Evolutionary conservation across 2,797 vertebrate genomes (phyloP), one percentile per base, ranked within the genome.

Genomic region (Oceanodroma leucorhoa): DNA sequence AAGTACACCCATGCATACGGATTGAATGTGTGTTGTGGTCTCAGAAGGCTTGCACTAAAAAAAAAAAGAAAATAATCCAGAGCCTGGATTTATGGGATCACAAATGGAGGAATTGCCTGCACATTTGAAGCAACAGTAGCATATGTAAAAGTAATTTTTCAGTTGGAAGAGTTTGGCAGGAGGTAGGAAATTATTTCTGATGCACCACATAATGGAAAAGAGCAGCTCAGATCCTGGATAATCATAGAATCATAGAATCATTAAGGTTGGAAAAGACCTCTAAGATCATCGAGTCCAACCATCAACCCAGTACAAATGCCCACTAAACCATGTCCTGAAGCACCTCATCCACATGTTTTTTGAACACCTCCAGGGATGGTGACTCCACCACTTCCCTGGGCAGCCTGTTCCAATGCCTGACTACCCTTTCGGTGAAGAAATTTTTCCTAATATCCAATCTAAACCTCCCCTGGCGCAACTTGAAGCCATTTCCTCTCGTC

Each of bases 101-200:
- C 36, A 55, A 58, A 32, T 90, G 69, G 83, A 64, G 61, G 14
- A 78, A 69, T 5, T 77, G 45, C n/a, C 19, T 76, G 38, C 8
- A 41, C 30, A 45, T 41, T 21, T 55, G 29, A 79, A 84, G 71
- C 11, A 32, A 78, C 34, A 83, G 58, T 58, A 88, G 27, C 29
- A 60, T 32, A 78, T 46, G 61, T 46, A 51, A 91, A 93, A 94
- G 81, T 6, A 40, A 93, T 93, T 96, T 96, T 96, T 89, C 54
- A 53, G 51, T 48, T 67, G 66, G 53, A 69, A 6, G 38, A 48
- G 34, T 67, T 83, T 96, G 88, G 85, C 89, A 97, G 58, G 9
- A 54, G 51, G 38, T 48, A 60, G 18, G 43, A 91, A 45, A 89
- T 72, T 0, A 72, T 96, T 95, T 94, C 51, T 91, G 27, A 57